phyloP scores from a whole-genome alignment of 2,113 vertebrate genomes.

The Seriola rivoliana region DNA sequence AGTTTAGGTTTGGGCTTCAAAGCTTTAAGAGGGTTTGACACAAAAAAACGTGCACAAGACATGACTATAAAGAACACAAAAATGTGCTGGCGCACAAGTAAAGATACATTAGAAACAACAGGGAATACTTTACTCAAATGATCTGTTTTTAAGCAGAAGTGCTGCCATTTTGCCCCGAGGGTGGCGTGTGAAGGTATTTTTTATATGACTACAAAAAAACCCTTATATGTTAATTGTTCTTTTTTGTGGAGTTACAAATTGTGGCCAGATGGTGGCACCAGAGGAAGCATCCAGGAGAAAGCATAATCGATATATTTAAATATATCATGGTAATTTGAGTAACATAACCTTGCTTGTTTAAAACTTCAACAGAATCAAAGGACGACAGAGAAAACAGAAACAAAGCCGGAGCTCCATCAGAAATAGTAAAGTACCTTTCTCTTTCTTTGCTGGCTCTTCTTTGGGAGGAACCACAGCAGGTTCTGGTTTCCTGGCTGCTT shows the following conservation, averaged over 20 bases:
- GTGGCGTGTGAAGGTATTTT: background rate
- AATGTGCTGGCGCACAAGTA: constrained; percentile 59
- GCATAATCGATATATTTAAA: background rate
- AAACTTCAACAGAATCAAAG: background rate
- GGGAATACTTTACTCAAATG: background rate
- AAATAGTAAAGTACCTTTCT: constrained; percentile 76
- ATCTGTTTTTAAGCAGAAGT: background rate
- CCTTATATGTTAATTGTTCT: too few species aligned
- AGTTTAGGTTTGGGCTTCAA: constrained; percentile 60
- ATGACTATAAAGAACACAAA: constrained; percentile 40
- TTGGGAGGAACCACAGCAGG: constrained; percentile 64
- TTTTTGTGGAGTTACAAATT: background rate
- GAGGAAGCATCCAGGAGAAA: background rate
- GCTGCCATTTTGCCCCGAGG: background rate
- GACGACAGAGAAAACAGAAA: constrained; percentile 8
- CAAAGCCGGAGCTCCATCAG: background rate
- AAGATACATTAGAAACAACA: background rate
- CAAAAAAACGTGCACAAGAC: constrained; percentile 67
- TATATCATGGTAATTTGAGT: background rate
- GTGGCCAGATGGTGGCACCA: background rate
- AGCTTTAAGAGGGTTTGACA: constrained; percentile 79
- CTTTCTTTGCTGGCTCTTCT: constrained; percentile 49
- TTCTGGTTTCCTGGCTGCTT: constrained; percentile 82
- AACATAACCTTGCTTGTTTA: background rate
- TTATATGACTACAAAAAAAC: too few species aligned